phyloP scores from a whole-genome alignment of 2,113 vertebrate genomes.

The Melanocharis versteri region DNA sequence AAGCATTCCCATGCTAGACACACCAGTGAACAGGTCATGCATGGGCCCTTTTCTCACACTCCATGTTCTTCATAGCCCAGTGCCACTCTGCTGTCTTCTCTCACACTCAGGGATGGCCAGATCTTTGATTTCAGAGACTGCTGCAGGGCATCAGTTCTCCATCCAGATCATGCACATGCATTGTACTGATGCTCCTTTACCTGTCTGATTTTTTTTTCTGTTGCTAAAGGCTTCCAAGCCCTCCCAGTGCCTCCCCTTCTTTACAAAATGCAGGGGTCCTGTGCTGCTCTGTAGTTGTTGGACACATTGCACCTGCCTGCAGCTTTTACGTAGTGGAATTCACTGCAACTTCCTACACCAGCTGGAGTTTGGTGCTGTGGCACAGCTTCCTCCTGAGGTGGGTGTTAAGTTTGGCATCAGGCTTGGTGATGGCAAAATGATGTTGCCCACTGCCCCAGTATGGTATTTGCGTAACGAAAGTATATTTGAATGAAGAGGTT shows the following conservation, averaged over 20 bases:
- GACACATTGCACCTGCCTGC: not conserved
- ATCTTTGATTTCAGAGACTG: not conserved
- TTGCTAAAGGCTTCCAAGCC: not conserved
- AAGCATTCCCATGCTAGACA: not conserved
- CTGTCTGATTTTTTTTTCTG: not conserved
- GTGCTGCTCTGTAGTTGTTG: not conserved
- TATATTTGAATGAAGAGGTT: not conserved
- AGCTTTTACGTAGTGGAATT: not conserved
- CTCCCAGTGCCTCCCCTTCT: not conserved
- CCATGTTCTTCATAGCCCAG: not conserved
- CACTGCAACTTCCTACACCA: not conserved
- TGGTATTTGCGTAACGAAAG: not conserved
- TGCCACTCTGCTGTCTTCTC: not conserved
- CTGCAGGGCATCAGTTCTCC: not conserved
- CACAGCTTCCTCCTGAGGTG: not conserved
- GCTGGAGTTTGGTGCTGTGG: not conserved
- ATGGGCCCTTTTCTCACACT: not conserved
- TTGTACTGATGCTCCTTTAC: not conserved
- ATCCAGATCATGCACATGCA: not conserved
- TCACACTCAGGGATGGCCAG: not conserved
- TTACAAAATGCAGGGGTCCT: not conserved
- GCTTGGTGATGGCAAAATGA: not conserved
- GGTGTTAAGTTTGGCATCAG: not conserved
- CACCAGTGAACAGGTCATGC: not conserved
- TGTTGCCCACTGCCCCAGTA: not conserved